Percentiles rank a stretch among this genome's conserved stretches.
phyloP scores from a whole-genome alignment of 2,113 vertebrate species.

The Tichodroma muraria region DNA sequence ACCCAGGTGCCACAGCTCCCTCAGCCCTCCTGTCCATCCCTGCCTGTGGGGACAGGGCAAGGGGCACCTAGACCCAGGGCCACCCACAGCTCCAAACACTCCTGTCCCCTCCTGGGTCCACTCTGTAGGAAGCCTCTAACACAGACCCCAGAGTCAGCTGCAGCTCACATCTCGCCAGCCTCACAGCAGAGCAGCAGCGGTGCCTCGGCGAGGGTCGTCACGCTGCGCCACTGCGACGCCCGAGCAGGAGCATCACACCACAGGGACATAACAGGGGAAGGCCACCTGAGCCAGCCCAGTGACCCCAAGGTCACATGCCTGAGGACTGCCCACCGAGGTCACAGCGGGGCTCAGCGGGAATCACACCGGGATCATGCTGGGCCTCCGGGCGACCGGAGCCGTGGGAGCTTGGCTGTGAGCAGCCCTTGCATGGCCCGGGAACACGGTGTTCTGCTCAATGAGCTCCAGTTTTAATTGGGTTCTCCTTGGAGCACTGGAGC shows the following conservation, averaged over 20 bases:
- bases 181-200: rapidly evolving
- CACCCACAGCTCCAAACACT: background rate
- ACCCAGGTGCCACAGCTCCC: background rate
- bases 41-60: rapidly evolving
- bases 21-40: background rate
- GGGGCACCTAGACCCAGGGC: background rate
- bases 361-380: background rate
- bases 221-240: rapidly evolving
- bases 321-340: background rate
- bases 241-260: background rate
- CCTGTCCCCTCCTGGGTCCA: background rate
- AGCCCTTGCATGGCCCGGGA: background rate
- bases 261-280: rapidly evolving
- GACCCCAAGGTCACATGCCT: rapidly evolving
- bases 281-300: background rate
- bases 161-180: background rate
- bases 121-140: background rate
- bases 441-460: constrained; percentile 2
- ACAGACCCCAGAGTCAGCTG: background rate
- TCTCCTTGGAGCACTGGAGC: background rate
- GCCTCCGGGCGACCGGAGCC: background rate
- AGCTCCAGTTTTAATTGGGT: constrained; percentile 21
- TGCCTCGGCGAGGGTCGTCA: rapidly evolving
- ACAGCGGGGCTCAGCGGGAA: background rate
- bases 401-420: background rate